Conservation (phyloP, 2,888 invertebrate species). For the Proisotoma minuta region DNA sequence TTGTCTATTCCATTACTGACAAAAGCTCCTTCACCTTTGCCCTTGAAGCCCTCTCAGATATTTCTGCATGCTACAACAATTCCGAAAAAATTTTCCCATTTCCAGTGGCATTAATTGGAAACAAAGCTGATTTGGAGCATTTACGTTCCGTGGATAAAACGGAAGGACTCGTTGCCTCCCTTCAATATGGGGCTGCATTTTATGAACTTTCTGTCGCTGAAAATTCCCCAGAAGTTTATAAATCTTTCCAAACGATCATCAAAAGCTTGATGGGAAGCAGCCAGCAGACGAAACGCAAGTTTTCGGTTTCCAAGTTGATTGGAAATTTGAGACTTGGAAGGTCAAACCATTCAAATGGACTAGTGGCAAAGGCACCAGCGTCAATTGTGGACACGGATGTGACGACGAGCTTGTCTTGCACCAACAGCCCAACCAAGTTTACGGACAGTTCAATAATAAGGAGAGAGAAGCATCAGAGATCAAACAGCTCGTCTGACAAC, state of each 20-base stretch:
- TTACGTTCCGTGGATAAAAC: slow-evolving; percentile 68
- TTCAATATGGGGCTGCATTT: slow-evolving; percentile 61
- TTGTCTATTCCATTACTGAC: slow-evolving; percentile 73
- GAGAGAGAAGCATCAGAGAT: neutral
- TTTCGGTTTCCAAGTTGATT: slow-evolving; percentile 74
- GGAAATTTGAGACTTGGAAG: slow-evolving; percentile 58
- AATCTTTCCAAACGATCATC: slow-evolving; percentile 61
- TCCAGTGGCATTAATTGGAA: slow-evolving; percentile 67
- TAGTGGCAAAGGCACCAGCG: slow-evolving; percentile 36
- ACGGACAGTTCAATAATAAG: no score
- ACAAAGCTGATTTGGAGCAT: slow-evolving; percentile 75
- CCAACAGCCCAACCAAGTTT: neutral
- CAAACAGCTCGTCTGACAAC: slow-evolving; percentile 12
- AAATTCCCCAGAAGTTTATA: slow-evolving; percentile 68
- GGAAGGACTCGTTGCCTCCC: slow-evolving; percentile 65
- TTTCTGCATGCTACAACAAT: no score
- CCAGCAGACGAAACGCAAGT: slow-evolving; percentile 53
- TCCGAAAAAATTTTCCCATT: slow-evolving; percentile 20
- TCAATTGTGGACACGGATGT: slow-evolving; percentile 37
- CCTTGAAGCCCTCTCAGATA: slow-evolving; percentile 59
- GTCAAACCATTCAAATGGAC: slow-evolving; percentile 37
- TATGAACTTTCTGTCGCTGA: slow-evolving; percentile 78
- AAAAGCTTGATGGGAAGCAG: slow-evolving; percentile 31
- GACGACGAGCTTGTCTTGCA: slow-evolving; percentile 9
- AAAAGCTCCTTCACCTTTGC: slow-evolving; percentile 67